Evolutionary conservation across 64 coral and sea anemone genomes (phyloP).

Genomic region (Montipora sp.): DNA sequence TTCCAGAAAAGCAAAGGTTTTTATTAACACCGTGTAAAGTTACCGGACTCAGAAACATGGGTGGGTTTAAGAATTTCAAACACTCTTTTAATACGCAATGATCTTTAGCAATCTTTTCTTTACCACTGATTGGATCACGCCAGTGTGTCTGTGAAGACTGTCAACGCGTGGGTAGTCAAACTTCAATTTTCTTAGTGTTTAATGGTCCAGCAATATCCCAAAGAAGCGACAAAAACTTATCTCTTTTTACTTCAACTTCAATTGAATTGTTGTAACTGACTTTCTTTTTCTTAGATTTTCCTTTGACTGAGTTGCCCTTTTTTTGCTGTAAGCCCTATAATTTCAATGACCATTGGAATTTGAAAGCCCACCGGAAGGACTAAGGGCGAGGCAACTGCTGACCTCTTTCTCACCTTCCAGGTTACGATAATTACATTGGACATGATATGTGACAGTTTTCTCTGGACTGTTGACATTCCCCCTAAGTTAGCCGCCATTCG

Average conservation of each 20-base stretch:
- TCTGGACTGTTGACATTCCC: no score
- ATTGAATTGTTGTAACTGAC: background rate
- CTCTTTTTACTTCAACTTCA: no score
- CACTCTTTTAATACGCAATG: background rate
- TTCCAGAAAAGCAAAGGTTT: background rate
- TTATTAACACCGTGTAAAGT: background rate
- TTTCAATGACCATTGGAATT: background rate
- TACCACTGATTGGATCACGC: no score
- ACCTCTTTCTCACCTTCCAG: background rate
- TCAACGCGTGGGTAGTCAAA: no score
- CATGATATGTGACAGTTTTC: no score
- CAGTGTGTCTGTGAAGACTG: no score
- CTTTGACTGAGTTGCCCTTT: background rate
- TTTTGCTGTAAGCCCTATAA: background rate
- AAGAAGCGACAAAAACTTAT: no score
- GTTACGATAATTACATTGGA: background rate
- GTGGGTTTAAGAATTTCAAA: background rate
- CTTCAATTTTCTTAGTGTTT: no score
- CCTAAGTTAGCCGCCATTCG: no score
- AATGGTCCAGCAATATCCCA: no score
- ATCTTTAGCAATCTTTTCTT: background rate
- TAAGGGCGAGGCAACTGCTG: background rate
- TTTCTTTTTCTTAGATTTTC: background rate
- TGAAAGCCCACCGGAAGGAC: background rate
- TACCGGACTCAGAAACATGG: background rate